Evolutionary conservation across 2,113 vertebrate species (phyloP).

Genomic region (Dinomys branickii): DNA sequence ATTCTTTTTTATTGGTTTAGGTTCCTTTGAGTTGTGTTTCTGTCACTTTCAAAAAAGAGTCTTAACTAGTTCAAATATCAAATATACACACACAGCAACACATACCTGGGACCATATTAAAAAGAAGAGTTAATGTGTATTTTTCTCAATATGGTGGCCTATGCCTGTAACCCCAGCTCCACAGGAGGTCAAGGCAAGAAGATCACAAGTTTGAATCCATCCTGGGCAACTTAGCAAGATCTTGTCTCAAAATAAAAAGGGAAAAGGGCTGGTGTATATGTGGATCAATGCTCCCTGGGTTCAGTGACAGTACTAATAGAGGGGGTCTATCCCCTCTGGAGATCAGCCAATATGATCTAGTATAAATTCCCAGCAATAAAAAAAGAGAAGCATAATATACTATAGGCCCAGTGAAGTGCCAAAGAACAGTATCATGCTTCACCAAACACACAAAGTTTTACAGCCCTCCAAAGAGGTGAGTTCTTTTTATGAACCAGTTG

Average conservation of each 20-base stretch:
- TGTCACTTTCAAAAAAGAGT: not conserved
- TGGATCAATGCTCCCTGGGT: not conserved
- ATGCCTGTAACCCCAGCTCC: not conserved
- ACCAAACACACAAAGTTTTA: not conserved
- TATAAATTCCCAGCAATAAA: not conserved
- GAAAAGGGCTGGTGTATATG: not conserved
- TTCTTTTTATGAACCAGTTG: not conserved
- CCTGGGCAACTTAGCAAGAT: not conserved
- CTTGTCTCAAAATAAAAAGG: not conserved
- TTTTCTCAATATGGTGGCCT: not conserved
- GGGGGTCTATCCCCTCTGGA: not conserved
- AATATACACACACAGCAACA: not conserved
- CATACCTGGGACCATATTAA: too few species aligned
- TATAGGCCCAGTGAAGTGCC: not conserved
- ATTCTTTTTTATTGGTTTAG: not conserved
- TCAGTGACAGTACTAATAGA: not conserved
- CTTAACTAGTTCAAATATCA: not conserved
- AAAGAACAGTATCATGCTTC: not conserved
- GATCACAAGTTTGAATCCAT: not conserved
- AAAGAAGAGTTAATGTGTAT: not conserved
- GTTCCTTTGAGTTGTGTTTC: not conserved
- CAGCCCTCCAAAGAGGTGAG: not conserved
- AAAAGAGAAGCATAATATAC: not conserved
- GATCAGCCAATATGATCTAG: too few species aligned
- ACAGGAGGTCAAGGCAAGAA: not conserved